A percentile compares a stretch with the other conserved stretches of the same genome.
These are phyloP conservation scores for Eunapius fragilis DNA, from an alignment of 37 sponge, comb jelly and placozoan genomes.

Conservation along the genomic window DNA sequence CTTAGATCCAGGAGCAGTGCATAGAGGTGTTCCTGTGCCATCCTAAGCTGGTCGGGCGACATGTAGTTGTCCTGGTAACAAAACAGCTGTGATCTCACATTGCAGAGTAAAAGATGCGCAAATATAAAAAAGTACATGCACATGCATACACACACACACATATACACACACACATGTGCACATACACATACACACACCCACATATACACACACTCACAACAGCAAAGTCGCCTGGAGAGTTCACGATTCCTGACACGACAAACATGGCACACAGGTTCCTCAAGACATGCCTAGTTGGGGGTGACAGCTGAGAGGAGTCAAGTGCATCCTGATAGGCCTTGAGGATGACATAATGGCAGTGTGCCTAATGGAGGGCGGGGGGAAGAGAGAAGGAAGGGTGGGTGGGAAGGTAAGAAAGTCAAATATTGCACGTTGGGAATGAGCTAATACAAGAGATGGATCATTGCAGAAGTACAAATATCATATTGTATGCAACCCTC, in stretches of 20 bases:
- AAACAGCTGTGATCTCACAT: background rate
- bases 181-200: background rate
- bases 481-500: no score
- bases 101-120: no score
- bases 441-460: no score
- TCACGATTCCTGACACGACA: slow-evolving; percentile 56
- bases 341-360: slow-evolving; percentile 74
- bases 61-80: background rate
- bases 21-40: background rate
- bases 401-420: background rate
- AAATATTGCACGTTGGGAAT: no score
- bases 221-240: slow-evolving; percentile 56
- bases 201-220: slow-evolving; percentile 36
- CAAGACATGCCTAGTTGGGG: slow-evolving; percentile 38
- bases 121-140: no score
- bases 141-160: slow-evolving; percentile 35
- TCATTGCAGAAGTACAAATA: no score
- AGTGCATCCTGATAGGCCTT: slow-evolving; percentile 63
- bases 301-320: slow-evolving; percentile 26
- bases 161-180: no score
- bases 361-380: slow-evolving; percentile 55
- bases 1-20: slow-evolving; percentile 11
- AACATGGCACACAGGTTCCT: slow-evolving; percentile 61
- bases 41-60: background rate
- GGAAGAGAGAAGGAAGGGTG: background rate